phyloP scores from a whole-genome alignment of 2,113 vertebrate species.

The Calyptommatus sinebrachiatus region DNA sequence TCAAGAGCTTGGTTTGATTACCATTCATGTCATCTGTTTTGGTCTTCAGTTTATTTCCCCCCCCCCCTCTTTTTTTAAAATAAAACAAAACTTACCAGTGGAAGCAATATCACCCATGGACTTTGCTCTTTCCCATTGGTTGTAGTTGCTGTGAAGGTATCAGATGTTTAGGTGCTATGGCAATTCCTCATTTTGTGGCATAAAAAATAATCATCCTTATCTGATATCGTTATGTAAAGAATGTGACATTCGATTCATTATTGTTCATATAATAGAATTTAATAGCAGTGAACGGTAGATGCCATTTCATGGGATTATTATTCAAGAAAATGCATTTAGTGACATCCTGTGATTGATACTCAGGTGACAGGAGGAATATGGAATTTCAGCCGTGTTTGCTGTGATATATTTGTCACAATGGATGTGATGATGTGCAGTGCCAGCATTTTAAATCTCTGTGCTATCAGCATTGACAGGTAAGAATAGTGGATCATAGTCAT shows the following conservation, averaged over 20 bases:
- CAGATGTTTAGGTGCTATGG: background rate
- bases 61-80: background rate
- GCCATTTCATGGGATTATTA: background rate
- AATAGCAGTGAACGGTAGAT: background rate
- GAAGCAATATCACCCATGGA: background rate
- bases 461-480: slow-evolving; percentile 97
- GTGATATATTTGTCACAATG: slow-evolving; percentile 90
- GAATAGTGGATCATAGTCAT: slow-evolving; percentile 24
- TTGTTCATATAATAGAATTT: slow-evolving; percentile 5
- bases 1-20: background rate
- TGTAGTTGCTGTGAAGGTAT: background rate
- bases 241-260: background rate
- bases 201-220: background rate
- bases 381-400: slow-evolving; percentile 89
- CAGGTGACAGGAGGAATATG: slow-evolving; percentile 85
- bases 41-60: background rate
- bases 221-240: background rate
- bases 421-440: slow-evolving; percentile 98
- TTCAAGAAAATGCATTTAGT: slow-evolving; percentile 12
- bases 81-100: background rate
- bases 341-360: slow-evolving; percentile 49
- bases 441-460: slow-evolving; percentile 96
- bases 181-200: background rate
- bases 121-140: background rate
- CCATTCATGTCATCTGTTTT: background rate